phyloP scores from a whole-genome alignment of 2,888 invertebrate species.

The Deilephila elpenor region DNA sequence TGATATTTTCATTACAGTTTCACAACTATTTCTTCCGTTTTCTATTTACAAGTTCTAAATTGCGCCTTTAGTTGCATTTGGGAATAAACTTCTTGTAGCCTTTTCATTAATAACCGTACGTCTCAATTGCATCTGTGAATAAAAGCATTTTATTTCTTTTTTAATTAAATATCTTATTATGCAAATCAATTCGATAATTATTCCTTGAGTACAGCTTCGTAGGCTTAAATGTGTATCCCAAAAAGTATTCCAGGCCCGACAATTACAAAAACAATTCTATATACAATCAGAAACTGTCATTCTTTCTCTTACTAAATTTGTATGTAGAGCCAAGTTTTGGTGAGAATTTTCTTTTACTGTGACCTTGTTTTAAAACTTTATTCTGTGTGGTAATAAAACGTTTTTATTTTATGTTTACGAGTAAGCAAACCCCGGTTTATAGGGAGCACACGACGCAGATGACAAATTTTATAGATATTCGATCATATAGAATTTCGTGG shows the following conservation, averaged over 20 bases:
- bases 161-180: not conserved
- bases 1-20: conserved; percentile 48
- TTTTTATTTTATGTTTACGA: conserved; percentile 70
- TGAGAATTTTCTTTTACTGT: conserved; percentile 65
- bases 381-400: conserved; percentile 65
- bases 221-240: conserved; percentile 56
- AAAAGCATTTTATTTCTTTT: not conserved
- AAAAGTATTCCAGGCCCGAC: conserved; percentile 63
- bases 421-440: conserved; percentile 63
- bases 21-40: conserved; percentile 39
- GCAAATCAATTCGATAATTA: not conserved
- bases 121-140: too few relatives aligned
- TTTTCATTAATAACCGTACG: too few relatives aligned
- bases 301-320: conserved; percentile 55
- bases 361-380: conserved; percentile 67
- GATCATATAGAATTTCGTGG: conserved; percentile 49
- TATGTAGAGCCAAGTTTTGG: conserved; percentile 58
- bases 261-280: conserved; percentile 61
- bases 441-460: conserved; percentile 52
- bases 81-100: not conserved
- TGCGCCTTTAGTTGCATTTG: not conserved
- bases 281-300: conserved; percentile 64
- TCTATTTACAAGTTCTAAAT: conserved; percentile 32
- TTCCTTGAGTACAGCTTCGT: not conserved
- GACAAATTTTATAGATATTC: conserved; percentile 63